These are phyloP conservation scores for Papilio demoleus DNA, from an alignment of 2,888 invertebrate species.

Conservation along the genomic window DNA sequence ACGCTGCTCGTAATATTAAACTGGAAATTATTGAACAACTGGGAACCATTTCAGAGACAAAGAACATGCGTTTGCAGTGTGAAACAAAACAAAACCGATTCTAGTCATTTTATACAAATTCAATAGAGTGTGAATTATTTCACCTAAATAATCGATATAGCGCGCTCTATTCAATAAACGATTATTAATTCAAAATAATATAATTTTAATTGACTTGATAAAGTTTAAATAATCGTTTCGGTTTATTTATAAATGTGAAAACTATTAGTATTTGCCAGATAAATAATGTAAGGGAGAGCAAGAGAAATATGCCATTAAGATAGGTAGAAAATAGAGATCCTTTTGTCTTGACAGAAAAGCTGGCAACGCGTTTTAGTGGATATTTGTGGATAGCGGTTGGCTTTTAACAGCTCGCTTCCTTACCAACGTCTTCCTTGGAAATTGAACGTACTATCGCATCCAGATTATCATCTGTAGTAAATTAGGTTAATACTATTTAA, in stretches of 20 bases:
- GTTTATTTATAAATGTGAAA: too few relatives aligned
- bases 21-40: constrained; percentile 13
- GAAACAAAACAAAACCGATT: background rate
- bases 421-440: background rate
- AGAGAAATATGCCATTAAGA: constrained; percentile 2
- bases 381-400: background rate
- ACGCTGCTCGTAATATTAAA: constrained; percentile 1
- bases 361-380: constrained; percentile 4
- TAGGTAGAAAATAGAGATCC: constrained; percentile 1
- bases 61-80: background rate
- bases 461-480: background rate
- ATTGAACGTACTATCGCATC: background rate
- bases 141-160: background rate
- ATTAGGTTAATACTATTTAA: background rate
- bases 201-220: background rate
- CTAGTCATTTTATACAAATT: background rate
- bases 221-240: background rate
- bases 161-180: background rate
- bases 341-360: background rate
- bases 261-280: too few relatives aligned
- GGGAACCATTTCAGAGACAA: constrained; percentile 1
- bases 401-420: background rate
- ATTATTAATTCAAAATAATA: background rate
- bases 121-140: background rate
- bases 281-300: background rate